These are phyloP conservation scores for Crotalus viridis DNA, from an alignment of 2,113 vertebrate species.

Conservation along the genomic window DNA sequence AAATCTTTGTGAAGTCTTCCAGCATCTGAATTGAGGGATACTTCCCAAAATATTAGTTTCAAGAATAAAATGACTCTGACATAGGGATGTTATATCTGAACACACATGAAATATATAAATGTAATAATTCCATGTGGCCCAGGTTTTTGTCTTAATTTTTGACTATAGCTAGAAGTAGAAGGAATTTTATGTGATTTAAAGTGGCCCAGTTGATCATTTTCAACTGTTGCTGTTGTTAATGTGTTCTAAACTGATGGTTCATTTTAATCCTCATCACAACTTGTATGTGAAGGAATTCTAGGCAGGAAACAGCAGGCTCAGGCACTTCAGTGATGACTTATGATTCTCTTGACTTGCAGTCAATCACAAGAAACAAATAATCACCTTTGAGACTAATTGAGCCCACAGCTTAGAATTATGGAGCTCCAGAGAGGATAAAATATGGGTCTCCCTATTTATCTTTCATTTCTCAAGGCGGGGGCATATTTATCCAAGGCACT, in stretches of 20 bases:
- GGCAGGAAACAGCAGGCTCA: neutral
- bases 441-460: neutral
- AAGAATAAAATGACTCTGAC: neutral
- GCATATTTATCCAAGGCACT: neutral
- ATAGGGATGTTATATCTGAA: neutral
- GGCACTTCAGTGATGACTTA: neutral
- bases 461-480: neutral
- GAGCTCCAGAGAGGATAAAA: neutral
- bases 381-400: neutral
- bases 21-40: neutral
- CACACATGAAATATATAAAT: neutral
- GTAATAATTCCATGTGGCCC: neutral
- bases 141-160: neutral
- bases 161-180: neutral
- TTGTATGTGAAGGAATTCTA: neutral
- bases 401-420: neutral
- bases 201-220: neutral
- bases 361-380: neutral
- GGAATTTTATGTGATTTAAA: neutral
- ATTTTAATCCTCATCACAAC: neutral
- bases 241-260: neutral
- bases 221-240: neutral
- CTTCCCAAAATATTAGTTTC: neutral
- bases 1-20: neutral
- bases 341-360: neutral